phyloP scores from a whole-genome alignment of 2,888 invertebrate genomes.

The Caenorhabditis plicata region DNA sequence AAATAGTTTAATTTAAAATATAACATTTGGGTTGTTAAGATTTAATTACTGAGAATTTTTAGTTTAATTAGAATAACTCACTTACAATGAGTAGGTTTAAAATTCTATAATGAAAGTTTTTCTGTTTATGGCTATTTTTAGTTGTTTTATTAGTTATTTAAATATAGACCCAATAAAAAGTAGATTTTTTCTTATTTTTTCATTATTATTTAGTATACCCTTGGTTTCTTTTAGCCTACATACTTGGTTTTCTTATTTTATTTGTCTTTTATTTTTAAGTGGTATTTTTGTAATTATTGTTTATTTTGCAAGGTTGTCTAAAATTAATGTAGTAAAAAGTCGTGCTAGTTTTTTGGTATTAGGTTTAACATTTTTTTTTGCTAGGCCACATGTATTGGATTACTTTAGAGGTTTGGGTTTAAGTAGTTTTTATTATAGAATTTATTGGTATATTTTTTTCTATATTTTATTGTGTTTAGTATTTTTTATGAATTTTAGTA shows the following conservation, averaged over 20 bases:
- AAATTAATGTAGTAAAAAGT: conserved; percentile 39
- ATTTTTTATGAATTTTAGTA: conserved; percentile 68
- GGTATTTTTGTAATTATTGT: conserved; percentile 54
- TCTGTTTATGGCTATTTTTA: conserved; percentile 38
- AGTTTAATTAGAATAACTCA: conserved; percentile 53
- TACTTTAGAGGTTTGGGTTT: conserved; percentile 36
- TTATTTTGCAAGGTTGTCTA: conserved; percentile 51
- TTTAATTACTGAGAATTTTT: conserved; percentile 45
- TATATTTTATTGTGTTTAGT: conserved; percentile 51
- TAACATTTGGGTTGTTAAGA: conserved; percentile 50
- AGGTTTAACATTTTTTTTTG: conserved; percentile 25
- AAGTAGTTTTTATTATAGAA: conserved; percentile 67
- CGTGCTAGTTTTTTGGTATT: conserved; percentile 22
- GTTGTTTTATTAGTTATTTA: conserved; percentile 42
- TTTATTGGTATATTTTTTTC: conserved; percentile 35
- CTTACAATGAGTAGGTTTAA: conserved; percentile 52
- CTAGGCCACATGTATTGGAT: conserved; percentile 6
- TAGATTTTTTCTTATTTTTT: conserved; percentile 49
- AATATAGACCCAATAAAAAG: conserved; percentile 47
- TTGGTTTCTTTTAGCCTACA: conserved; percentile 37
- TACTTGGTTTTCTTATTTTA: conserved; percentile 52
- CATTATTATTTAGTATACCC: conserved; percentile 38
- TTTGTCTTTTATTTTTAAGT: conserved; percentile 52
- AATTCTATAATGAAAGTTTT: conserved; percentile 44
- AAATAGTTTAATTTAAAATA: conserved; percentile 51